Evolutionary conservation across 1,140 invertebrate genomes (phyloP), one percentile per base, ranked within the genome.

Genomic region (Ips typographus): DNA sequence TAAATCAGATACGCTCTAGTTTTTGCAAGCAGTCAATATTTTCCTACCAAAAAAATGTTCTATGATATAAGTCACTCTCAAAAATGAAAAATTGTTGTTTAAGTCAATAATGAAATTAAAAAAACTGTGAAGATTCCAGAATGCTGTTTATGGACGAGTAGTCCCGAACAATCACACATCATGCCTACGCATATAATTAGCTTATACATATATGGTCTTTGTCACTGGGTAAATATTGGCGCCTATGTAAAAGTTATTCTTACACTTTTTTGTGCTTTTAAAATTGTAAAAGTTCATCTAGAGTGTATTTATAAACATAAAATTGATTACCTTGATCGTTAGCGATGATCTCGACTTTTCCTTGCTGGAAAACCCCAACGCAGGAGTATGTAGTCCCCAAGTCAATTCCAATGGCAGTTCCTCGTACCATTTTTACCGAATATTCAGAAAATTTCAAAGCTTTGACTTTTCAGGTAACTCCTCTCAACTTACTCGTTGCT

Each of bases 301-400:
- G 36, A 55, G 36, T 8, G n/a, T 5, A n/a, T 47, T 47, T 47
- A 47, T 47, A 55, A 55, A 22, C 22, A 22, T 22, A 22, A 0
- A 22, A 22, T 4, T 37, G n/a, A 7, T 64, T 61, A 71, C 69
- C 95, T 83, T 95, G 94, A 79, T 96, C 94, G 79, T 97, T 96
- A 76, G 94, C 94, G 75, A 96, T 95, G 76, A 96, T 95, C 81
- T 95, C 94, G 51, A 96, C 90, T 82, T 94, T 94, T 57, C 92
- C 94, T 77, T 95, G 86, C 74, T 92, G 89, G 83, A 87, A 93
- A 2, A 93, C 90, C 52, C 90, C 91, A 4, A 94, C 91, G 73
- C 91, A 93, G 47, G 90, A 92, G 79, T 92, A 93, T 49, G 89
- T 92, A 69, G 87, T 93, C 44, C 91, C 91, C 73, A 91, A 82